Conservation (phyloP, 2,797 vertebrate species). For the Botia kubotai region DNA sequence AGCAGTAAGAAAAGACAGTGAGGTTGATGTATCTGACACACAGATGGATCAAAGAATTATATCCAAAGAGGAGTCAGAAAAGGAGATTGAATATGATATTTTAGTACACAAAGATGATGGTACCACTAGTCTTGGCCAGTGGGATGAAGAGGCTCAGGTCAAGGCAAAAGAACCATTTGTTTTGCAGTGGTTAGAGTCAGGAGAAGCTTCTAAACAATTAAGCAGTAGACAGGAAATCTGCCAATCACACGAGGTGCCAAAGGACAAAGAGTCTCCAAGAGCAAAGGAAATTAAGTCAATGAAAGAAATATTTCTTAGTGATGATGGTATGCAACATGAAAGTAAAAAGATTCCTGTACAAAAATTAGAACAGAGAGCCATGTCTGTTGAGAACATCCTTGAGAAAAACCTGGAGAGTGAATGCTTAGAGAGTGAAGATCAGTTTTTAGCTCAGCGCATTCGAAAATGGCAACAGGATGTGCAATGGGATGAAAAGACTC, state of each 20-base stretch:
- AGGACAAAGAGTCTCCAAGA: conserved; percentile 54
- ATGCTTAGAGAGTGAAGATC: conserved; percentile 73
- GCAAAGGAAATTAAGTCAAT: conserved; percentile 51
- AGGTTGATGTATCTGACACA: conserved; percentile 41
- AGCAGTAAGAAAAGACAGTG: conserved; percentile 12
- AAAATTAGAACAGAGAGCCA: conserved; percentile 52
- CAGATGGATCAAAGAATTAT: conserved; percentile 37
- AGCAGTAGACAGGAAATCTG: conserved; percentile 45
- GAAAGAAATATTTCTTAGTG: conserved; percentile 58
- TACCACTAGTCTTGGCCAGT: conserved; percentile 27
- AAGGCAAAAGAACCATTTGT: conserved; percentile 58
- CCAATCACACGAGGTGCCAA: conserved; percentile 40
- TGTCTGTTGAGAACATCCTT: conserved; percentile 69
- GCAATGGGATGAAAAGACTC: conserved; percentile 51
- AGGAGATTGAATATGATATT: conserved; percentile 54
- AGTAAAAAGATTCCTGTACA: conserved; percentile 51
- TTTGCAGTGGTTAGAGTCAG: conserved; percentile 61
- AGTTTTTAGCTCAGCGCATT: conserved; percentile 72
- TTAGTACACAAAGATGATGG: conserved; percentile 38
- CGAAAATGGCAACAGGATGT: conserved; percentile 76
- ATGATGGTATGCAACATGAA: conserved; percentile 46
- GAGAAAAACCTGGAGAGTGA: conserved; percentile 74
- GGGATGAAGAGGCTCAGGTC: conserved; percentile 46
- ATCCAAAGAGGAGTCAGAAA: conserved; percentile 42
- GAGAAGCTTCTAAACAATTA: conserved; percentile 55